phyloP scores from a whole-genome alignment of 2,113 vertebrate species.

The Psophia crepitans region DNA sequence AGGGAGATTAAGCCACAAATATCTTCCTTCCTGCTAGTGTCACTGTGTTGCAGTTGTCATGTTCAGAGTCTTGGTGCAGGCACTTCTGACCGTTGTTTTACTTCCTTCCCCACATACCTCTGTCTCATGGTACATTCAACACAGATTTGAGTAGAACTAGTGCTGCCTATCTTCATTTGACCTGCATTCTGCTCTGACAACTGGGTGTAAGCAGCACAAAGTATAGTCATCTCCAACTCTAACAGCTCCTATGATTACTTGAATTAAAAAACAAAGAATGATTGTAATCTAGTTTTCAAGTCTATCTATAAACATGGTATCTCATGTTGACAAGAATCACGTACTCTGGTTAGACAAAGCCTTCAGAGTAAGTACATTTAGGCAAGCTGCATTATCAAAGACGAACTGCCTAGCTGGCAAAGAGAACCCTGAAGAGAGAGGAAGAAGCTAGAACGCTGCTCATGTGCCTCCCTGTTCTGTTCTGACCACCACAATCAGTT shows the following conservation, averaged over 20 bases:
- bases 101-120: background rate
- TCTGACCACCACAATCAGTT: background rate
- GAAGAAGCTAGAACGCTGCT: background rate
- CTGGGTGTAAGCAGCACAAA: background rate
- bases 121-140: background rate
- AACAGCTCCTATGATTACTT: background rate
- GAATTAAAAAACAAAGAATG: background rate
- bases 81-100: background rate
- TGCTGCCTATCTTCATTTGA: background rate
- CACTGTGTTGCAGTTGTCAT: background rate
- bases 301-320: too few species aligned
- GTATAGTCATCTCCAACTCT: background rate
- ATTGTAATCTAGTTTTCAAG: background rate
- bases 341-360: background rate
- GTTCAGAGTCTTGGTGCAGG: background rate
- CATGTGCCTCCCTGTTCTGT: background rate
- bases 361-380: background rate
- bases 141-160: background rate
- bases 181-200: background rate
- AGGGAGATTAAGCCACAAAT: background rate
- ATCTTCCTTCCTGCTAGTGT: background rate
- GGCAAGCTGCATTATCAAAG: background rate
- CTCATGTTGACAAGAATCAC: background rate
- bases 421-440: background rate
- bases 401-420: background rate